Evolutionary conservation across 2,113 vertebrate genomes (phyloP).

Genomic region (Montifringilla adamsi): DNA sequence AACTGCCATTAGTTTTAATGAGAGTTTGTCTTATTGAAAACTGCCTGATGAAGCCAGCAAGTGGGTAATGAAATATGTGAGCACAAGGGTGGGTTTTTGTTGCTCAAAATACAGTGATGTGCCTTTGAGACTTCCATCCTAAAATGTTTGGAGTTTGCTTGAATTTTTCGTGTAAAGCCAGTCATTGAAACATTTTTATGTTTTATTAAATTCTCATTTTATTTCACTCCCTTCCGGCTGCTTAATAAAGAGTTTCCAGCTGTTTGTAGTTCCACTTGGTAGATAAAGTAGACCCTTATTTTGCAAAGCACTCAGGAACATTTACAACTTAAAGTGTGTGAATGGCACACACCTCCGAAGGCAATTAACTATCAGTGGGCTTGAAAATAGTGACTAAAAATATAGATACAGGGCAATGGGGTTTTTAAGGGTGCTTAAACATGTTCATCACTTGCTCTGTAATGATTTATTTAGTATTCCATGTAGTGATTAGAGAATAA

Average conservation of each 20-base stretch:
- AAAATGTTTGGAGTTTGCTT: background rate
- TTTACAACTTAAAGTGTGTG: background rate
- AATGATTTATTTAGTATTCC: background rate
- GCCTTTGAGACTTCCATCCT: background rate
- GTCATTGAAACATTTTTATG: background rate
- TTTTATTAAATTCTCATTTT: conserved; percentile 51
- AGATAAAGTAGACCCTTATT: background rate
- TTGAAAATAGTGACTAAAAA: background rate
- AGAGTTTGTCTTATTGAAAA: conserved; percentile 45
- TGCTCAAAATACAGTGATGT: background rate
- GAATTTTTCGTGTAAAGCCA: conserved; percentile 5
- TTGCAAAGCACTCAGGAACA: background rate
- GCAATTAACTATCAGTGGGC: background rate
- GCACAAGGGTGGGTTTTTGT: conserved; percentile 11
- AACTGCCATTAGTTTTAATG: conserved; percentile 52
- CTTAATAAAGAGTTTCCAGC: conserved; percentile 35
- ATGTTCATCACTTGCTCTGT: background rate
- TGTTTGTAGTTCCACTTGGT: background rate
- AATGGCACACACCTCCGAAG: background rate
- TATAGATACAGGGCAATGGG: background rate
- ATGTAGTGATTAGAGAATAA: background rate
- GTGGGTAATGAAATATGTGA: conserved; percentile 14
- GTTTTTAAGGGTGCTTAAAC: background rate
- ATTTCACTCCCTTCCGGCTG: conserved; percentile 31
- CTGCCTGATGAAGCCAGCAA: background rate